Evolutionary conservation across 2,797 vertebrate species (phyloP), one percentile per base, ranked within the genome.

Genomic region (Fundulus diaphanus): DNA sequence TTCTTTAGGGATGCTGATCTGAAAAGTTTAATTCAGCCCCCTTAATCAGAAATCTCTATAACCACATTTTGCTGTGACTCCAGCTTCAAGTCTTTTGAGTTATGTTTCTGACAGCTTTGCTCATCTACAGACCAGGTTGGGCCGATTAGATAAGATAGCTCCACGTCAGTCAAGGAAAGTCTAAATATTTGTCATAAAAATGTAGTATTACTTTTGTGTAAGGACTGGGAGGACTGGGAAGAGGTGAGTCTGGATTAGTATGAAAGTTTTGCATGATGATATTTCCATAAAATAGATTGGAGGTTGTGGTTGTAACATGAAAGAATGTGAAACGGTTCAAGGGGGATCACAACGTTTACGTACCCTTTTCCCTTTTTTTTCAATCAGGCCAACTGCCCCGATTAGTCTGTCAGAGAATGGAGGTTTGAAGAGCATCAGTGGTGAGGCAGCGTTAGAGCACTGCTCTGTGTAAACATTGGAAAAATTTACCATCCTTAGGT

Each of bases 351-450:
- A 80, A 79, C 77, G 78, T 71, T 57, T 29, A 18, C 81, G 85
- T 84, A 74, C 63, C 77, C 80, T 73, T 78, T 82, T 57, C 72
- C 35, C 46, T 77, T 76, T 77, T 85, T 70, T 80, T 65, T 68
- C 69, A 15, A 3, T 82, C 89, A 96, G 95, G 27, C 44, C 85
- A 40, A 77, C 70, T 20, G 87, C 90, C 35, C 91, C 94, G 54
- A 86, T 96, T 74, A 96, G 94, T 77, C 95, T 91, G 2, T 93
- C 93, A 0, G 96, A 97, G 81, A 97, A 97, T 0, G 96, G 96
- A 66, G 76, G 84, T 18, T 79, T 95, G 76, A 96, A 95, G 87
- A 90, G 59, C 82, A 84, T 67, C 79, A 74, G 72, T 20, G 93
- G 95, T 95, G 83, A 93, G 92, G 66, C 9, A 0, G 7, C 59